These are phyloP conservation scores for Pardalotus punctatus DNA, from an alignment of 2,113 vertebrate species.

Conservation along the genomic window DNA sequence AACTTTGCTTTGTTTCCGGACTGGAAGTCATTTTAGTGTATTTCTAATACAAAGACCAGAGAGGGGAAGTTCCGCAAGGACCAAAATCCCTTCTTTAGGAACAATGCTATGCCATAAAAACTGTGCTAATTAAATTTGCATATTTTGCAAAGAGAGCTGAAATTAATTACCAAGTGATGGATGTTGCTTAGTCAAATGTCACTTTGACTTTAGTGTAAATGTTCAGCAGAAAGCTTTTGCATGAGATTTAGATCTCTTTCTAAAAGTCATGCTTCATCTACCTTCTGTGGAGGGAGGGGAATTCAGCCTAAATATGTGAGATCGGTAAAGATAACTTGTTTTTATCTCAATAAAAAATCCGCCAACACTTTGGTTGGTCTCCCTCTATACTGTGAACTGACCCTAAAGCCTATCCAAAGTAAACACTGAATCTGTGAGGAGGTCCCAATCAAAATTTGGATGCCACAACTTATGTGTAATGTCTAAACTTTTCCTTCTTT, in stretches of 20 bases:
- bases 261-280: not conserved
- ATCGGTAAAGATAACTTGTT: not conserved
- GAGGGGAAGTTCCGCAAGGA: not conserved
- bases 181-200: slow-evolving; percentile 3
- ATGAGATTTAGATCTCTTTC: not conserved
- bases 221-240: not conserved
- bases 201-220: not conserved
- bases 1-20: not conserved
- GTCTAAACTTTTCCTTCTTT: slow-evolving; percentile 6
- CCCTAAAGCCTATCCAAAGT: not conserved
- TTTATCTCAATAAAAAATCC: not conserved
- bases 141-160: slow-evolving; percentile 2
- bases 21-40: not conserved
- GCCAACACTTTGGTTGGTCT: not conserved
- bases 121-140: slow-evolving; percentile 11
- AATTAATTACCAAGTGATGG: not conserved
- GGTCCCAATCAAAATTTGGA: not conserved
- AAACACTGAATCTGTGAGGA: not conserved
- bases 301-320: not conserved
- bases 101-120: not conserved
- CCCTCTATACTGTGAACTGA: not conserved
- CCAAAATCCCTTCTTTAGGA: not conserved
- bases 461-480: not conserved
- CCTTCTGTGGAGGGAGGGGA: not conserved
- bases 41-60: not conserved